Conservation (phyloP, 2,888 invertebrate species). For the Girardia tigrina region DNA sequence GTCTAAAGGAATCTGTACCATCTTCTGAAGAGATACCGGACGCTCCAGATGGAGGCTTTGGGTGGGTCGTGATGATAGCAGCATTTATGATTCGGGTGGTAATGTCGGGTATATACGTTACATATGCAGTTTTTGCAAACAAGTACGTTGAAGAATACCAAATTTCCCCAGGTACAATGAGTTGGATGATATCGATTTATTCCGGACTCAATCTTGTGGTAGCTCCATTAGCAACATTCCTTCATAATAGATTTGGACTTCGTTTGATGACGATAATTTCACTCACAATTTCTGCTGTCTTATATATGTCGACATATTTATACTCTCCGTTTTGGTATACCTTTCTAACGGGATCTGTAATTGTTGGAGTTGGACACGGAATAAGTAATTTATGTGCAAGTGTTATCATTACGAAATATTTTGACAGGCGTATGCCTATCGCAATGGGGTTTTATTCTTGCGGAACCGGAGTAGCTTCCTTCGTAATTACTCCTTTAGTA, state of each 20-base stretch:
- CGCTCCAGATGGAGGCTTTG: background rate
- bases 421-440: background rate
- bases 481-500: background rate
- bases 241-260: background rate
- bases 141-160: background rate
- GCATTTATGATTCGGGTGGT: background rate
- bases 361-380: background rate
- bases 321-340: background rate
- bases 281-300: background rate
- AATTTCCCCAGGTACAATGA: background rate
- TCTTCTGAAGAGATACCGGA: too few relatives aligned
- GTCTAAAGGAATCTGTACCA: too few relatives aligned
- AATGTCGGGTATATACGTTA: background rate
- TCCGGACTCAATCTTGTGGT: background rate
- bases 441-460: background rate
- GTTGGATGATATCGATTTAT: background rate
- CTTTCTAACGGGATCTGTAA: background rate
- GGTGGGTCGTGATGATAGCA: background rate
- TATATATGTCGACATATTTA: background rate
- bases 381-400: background rate
- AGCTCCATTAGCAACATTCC: background rate
- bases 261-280: background rate
- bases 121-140: background rate
- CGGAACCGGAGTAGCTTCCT: background rate
- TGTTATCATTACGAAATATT: background rate